phyloP scores from a whole-genome alignment of 1,140 invertebrate genomes.

The Manduca sexta region DNA sequence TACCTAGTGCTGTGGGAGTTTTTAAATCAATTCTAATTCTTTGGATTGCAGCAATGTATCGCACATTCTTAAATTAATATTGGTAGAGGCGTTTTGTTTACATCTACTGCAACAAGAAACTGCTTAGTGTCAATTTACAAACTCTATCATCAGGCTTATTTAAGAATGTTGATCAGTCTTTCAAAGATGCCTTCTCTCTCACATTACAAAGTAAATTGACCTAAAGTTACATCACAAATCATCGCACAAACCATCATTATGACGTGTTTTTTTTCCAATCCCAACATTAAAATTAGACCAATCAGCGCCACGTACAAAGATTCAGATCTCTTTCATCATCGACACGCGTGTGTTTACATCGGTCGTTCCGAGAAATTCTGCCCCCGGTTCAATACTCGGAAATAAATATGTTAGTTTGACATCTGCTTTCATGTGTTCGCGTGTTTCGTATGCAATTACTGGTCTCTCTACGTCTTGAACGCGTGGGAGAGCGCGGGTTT shows the following conservation, averaged over 20 bases:
- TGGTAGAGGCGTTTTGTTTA: too few species aligned
- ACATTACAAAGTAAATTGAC: too few species aligned
- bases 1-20: too few species aligned
- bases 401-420: constrained; percentile 73
- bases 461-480: constrained; percentile 9
- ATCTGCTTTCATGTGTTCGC: constrained; percentile 71
- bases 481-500: constrained; percentile 15
- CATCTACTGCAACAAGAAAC: too few species aligned
- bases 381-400: constrained; percentile 70
- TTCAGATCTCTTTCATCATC: constrained; percentile 71
- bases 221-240: too few species aligned
- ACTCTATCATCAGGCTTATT: too few species aligned
- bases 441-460: constrained; percentile 64
- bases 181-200: too few species aligned
- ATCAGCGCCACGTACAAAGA: constrained; percentile 69
- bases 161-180: too few species aligned
- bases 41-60: too few species aligned
- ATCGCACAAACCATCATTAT: constrained; percentile 1
- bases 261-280: constrained; percentile 32
- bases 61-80: too few species aligned
- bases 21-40: too few species aligned
- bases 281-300: constrained; percentile 63
- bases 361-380: constrained; percentile 57
- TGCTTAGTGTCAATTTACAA: too few species aligned
- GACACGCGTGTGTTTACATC: constrained; percentile 67